Conservation (phyloP, 1,140 invertebrate species). For the Bombus waltoni region DNA sequence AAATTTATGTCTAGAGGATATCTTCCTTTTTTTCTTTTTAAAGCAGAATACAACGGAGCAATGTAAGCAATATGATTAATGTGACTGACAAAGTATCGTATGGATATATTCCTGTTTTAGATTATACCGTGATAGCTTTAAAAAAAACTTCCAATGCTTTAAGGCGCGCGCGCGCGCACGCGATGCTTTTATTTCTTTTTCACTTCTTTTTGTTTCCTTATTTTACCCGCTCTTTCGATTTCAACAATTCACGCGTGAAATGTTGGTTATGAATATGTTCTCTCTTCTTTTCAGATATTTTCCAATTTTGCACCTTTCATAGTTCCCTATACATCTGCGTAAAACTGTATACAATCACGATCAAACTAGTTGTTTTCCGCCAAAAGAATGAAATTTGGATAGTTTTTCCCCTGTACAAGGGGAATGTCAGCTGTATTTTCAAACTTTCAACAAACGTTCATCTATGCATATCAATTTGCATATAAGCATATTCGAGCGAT, state of each 20-base stretch:
- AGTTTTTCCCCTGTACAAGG: neutral
- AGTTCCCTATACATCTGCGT: too few species aligned
- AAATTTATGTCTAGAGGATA: neutral
- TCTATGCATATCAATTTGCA: neutral
- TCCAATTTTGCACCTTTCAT: neutral
- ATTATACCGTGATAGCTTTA: conserved; percentile 26
- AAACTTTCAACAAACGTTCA: neutral
- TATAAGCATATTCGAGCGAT: neutral
- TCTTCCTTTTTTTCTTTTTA: neutral
- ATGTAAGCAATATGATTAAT: conserved; percentile 38
- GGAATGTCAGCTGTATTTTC: too few species aligned
- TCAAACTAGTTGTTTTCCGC: neutral
- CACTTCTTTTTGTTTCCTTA: neutral
- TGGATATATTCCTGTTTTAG: conserved; percentile 21
- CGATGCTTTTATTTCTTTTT: neutral
- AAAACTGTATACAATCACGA: neutral
- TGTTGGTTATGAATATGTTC: conserved; percentile 19
- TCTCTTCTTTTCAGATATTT: conserved; percentile 14
- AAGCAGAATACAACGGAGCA: neutral
- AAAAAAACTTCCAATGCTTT: conserved; percentile 26
- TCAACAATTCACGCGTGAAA: conserved; percentile 14
- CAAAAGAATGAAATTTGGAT: neutral
- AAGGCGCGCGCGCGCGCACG: neutral
- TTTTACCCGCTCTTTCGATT: neutral
- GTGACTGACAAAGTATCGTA: conserved; percentile 12